Conservation (phyloP, 2,113 vertebrate species). For the Neoarius graeffei region DNA sequence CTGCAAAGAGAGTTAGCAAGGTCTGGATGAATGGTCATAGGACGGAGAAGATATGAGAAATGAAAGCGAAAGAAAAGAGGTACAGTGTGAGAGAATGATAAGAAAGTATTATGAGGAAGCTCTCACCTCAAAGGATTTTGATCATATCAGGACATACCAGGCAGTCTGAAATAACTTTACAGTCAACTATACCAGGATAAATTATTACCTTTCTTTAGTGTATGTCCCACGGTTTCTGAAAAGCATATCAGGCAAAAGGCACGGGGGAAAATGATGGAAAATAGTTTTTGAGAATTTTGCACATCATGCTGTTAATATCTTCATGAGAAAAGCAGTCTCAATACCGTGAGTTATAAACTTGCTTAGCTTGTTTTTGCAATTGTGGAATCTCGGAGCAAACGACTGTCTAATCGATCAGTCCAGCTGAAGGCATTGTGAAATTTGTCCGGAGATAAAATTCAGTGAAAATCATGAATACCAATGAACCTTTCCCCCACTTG, state of each 20-base stretch:
- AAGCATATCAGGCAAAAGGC: background rate
- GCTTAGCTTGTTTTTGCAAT: background rate
- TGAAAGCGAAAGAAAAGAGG: background rate
- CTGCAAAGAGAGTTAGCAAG: background rate
- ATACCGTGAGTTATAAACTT: background rate
- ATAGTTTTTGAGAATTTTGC: background rate
- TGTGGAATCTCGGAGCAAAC: background rate
- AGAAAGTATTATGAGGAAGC: background rate
- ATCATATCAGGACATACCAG: background rate
- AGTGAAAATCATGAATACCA: background rate
- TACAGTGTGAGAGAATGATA: background rate
- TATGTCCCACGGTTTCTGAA: background rate
- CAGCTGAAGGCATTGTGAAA: background rate
- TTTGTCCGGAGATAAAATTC: background rate
- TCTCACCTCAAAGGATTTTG: background rate
- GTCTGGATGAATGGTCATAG: background rate
- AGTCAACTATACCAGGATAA: background rate
- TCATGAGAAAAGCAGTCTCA: background rate
- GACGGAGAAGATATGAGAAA: background rate
- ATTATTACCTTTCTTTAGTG: background rate
- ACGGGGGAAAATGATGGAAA: background rate
- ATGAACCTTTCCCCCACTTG: background rate
- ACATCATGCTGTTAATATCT: background rate
- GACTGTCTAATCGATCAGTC: background rate
- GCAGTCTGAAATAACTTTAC: background rate